A percentile compares a stretch with the other conserved stretches of the same genome.
These are phyloP conservation scores for Lordiphosa stackelbergi DNA, from an alignment of 1,140 invertebrate genomes.

Conservation along the genomic window DNA sequence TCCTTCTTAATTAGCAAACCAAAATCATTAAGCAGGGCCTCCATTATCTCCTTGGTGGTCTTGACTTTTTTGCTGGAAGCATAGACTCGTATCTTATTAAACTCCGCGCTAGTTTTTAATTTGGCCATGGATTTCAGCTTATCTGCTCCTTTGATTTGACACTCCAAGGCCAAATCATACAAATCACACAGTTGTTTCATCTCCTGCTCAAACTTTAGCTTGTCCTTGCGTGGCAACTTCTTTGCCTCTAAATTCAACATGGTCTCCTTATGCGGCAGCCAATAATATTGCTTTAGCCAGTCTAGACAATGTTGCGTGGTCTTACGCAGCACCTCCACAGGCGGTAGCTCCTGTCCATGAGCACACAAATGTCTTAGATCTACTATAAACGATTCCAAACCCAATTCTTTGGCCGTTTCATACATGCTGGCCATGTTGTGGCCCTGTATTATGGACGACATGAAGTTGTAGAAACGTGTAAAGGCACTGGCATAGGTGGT, in stretches of 20 bases:
- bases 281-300: constrained; percentile 68
- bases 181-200: constrained; percentile 40
- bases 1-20: constrained; percentile 36
- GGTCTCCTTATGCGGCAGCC: constrained; percentile 44
- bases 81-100: constrained; percentile 47
- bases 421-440: constrained; percentile 71
- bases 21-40: constrained; percentile 31
- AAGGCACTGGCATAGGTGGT: constrained; percentile 61
- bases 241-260: constrained; percentile 51
- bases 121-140: constrained; percentile 53
- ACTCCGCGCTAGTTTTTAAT: constrained; percentile 44
- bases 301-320: constrained; percentile 55
- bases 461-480: constrained; percentile 72
- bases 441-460: constrained; percentile 71
- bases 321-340: constrained; percentile 42
- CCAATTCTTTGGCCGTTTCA: constrained; percentile 58
- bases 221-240: constrained; percentile 51
- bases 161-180: constrained; percentile 61
- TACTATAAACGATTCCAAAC: constrained; percentile 66
- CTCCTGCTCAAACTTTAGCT: constrained; percentile 43
- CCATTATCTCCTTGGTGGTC: constrained; percentile 27
- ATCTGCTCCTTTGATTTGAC: constrained; percentile 46
- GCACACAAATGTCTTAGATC: constrained; percentile 71
- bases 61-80: constrained; percentile 36
- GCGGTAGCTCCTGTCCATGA: constrained; percentile 67